Conservation (phyloP, 2,113 vertebrate genomes). For the Stegostoma tigrinum region DNA sequence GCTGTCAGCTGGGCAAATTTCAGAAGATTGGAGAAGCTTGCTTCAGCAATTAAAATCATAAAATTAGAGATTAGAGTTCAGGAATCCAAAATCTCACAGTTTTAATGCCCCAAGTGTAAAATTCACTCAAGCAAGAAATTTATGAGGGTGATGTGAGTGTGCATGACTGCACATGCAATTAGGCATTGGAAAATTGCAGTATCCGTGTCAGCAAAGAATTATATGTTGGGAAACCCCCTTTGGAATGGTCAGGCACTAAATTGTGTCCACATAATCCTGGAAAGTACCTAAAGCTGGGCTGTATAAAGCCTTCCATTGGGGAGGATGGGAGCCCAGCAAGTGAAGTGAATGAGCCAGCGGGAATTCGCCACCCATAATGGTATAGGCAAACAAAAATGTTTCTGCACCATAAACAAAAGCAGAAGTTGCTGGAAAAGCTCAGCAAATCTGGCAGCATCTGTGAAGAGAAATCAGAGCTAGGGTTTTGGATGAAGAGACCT, state of each 20-base stretch:
- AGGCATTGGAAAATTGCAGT: background rate
- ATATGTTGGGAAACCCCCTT: background rate
- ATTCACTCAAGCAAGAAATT: background rate
- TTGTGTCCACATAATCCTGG: background rate
- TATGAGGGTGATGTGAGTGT: background rate
- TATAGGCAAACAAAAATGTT: background rate
- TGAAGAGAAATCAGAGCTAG: no score
- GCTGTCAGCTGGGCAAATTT: background rate
- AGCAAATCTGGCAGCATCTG: no score
- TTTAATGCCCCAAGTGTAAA: background rate
- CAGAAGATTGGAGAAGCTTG: background rate
- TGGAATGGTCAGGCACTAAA: background rate
- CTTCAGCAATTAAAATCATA: background rate
- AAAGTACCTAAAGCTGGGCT: background rate
- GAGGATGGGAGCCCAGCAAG: background rate
- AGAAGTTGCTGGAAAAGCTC: no score
- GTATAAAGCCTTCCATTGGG: background rate
- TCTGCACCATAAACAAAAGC: no score
- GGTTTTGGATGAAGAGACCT: no score
- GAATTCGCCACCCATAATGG: background rate
- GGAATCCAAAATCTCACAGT: background rate
- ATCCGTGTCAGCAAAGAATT: background rate
- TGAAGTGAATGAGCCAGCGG: background rate
- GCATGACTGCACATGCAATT: background rate
- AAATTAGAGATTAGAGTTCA: background rate